Evolutionary conservation across 2,888 invertebrate species (phyloP).

Genomic region (Lamellibrachia satsuma): DNA sequence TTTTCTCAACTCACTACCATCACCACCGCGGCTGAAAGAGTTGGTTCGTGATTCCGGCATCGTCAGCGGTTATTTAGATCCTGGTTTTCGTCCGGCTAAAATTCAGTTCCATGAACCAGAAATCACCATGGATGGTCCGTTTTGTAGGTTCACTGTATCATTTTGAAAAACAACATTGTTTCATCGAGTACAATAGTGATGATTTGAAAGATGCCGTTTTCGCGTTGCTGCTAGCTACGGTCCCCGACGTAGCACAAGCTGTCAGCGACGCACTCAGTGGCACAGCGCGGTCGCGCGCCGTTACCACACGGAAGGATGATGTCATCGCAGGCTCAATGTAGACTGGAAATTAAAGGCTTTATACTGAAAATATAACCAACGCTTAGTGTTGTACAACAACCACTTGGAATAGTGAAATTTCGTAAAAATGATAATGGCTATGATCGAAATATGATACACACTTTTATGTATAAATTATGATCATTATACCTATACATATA

Average conservation of each 20-base stretch:
- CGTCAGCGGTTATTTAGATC: not conserved
- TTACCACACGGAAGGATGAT: not conserved
- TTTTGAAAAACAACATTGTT: constrained; percentile 2
- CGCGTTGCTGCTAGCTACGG: constrained; percentile 7
- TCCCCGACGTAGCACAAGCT: not conserved
- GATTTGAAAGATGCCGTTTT: not conserved
- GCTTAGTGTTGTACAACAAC: not conserved
- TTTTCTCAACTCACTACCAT: not conserved
- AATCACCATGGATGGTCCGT: not conserved
- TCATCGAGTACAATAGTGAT: not conserved
- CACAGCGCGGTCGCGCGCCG: not conserved
- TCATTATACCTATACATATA: no score
- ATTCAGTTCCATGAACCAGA: not conserved
- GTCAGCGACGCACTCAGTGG: not conserved
- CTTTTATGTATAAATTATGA: no score
- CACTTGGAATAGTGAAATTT: not conserved
- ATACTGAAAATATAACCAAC: not conserved
- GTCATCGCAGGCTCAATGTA: constrained; percentile 9
- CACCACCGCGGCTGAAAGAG: constrained; percentile 9
- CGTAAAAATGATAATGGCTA: not conserved
- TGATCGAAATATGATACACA: not conserved
- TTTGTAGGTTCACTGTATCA: not conserved
- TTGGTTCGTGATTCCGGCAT: not conserved
- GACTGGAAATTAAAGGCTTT: not conserved
- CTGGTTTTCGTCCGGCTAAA: not conserved